Conservation (phyloP, 2,797 vertebrate species). For the Triplophysa bombifrons region DNA sequence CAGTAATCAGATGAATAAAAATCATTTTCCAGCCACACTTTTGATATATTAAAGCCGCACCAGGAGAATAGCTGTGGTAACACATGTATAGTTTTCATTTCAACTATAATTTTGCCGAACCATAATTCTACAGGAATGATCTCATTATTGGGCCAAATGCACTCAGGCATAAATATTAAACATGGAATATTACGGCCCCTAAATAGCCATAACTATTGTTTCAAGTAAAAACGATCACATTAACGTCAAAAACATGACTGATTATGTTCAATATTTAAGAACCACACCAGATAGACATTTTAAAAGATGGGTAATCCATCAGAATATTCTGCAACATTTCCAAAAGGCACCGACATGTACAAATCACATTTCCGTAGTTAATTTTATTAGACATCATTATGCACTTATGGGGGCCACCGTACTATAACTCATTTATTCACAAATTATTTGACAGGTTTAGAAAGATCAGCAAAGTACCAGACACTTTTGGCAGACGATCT, state of each 20-base stretch:
- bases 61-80: conserved; percentile 46
- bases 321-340: conserved; percentile 9
- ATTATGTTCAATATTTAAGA: conserved; percentile 30
- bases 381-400: conserved; percentile 24
- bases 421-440: conserved; percentile 1
- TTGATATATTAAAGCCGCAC: conserved; percentile 55
- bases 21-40: conserved; percentile 46
- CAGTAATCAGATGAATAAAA: conserved; percentile 31
- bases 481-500: conserved; percentile 23
- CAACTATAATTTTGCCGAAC: conserved; percentile 57
- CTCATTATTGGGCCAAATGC: conserved; percentile 56
- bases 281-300: conserved; percentile 16
- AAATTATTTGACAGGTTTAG: conserved; percentile 33
- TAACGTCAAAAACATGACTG: conserved; percentile 15
- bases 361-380: conserved; percentile 1
- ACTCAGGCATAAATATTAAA: conserved; percentile 52
- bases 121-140: conserved; percentile 56
- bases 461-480: conserved; percentile 31
- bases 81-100: conserved; percentile 52
- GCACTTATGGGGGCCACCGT: background rate
- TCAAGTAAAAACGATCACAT: background rate
- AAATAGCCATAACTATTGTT: conserved; percentile 21
- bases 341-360: background rate
- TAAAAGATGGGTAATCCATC: background rate
- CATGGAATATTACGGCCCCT: conserved; percentile 41